Base-by-base conservation (phyloP, 2,888 invertebrate species). In the Drosophila percnosoma region DNA sequence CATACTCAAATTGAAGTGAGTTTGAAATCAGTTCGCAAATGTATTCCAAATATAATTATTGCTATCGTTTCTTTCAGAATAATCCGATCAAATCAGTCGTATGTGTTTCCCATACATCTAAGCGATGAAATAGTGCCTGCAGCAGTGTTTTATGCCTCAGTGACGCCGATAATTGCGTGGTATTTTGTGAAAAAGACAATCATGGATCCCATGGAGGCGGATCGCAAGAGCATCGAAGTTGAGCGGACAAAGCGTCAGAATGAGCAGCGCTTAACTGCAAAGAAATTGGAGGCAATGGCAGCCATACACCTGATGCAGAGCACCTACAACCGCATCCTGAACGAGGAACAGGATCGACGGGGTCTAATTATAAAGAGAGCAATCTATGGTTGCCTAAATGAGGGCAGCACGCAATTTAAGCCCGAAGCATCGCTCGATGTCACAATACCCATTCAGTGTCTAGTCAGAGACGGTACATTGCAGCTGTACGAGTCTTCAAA, bases 371-470 rank as follows among this genome's bases (percentile, higher is more conserved):
- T 99, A 73, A 93, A 96, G 0, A 95, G 96, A 89, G 99, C 98
- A 0, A 86, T 97, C 11, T 98, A 97, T 89, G 98, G 98, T 29
- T 95, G 96, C 91, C 93, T 96, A 52, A 93, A 93, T 21, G 84
- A 92, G 68, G 93, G 73, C 45, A 82, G 82, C 42, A 68, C 52
- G 15, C 78, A 74, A 51, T 90, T 91, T 53, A 75, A 90, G 1
- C 93, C 94, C 0, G 94, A 94, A 6, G 80, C 91, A 66, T 92
- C 92, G 15, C 96, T 98, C 72, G 98, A 99, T 92, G 99, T 99
- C 21, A 98, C 98, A n/a, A 95, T 98, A 85, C 98, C 98, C 0
- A 91, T 99, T 33, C 99, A 99, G 93, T 98, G 98, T 91, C 95
- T 99, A 84, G 97, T 98, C 62, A 97, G 97, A 91, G 97, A 98